These are phyloP conservation scores for Styela plicata DNA, from an alignment of 23 tunicate genomes.

Conservation along the genomic window DNA sequence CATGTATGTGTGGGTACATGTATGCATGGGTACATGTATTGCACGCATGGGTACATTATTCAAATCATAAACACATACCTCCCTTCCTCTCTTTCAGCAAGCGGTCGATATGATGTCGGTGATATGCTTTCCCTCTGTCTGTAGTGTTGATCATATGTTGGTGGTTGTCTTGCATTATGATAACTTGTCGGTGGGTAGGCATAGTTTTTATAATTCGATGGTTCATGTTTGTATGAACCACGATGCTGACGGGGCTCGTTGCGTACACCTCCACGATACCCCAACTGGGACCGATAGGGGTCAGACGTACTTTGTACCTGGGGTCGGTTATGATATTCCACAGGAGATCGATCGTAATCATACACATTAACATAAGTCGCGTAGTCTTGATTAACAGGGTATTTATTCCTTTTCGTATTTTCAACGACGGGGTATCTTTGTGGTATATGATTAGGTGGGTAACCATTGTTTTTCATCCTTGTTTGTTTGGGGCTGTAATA, in stretches of 20 bases:
- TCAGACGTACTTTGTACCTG: not conserved
- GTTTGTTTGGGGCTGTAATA: conserved; percentile 9
- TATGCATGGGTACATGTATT: too few relatives aligned
- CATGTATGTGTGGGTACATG: too few relatives aligned
- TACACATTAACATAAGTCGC: conserved; percentile 34
- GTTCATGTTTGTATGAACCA: not conserved
- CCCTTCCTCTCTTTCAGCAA: conserved; percentile 65
- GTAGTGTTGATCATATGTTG: conserved; percentile 37
- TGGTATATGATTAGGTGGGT: conserved; percentile 34
- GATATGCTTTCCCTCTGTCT: conserved; percentile 17
- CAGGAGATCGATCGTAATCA: conserved; percentile 28
- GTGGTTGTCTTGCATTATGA: conserved; percentile 17
- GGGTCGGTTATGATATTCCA: conserved; percentile 12
- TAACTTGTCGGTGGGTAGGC: conserved; percentile 24
- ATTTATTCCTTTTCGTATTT: conserved; percentile 9
- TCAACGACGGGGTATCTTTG: conserved; percentile 24
- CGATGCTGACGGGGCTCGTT: not conserved
- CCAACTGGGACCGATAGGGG: not conserved
- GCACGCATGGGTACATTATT: too few relatives aligned
- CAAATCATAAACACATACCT: too few relatives aligned
- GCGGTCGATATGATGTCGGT: conserved; percentile 33
- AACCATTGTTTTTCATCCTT: conserved; percentile 10
- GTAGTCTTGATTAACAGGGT: conserved; percentile 12
- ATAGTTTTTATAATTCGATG: conserved; percentile 15
- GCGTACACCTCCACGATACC: not conserved